Evolutionary conservation across 2,888 invertebrate species (phyloP).

Genomic region (Megaustenia siamemsis): DNA sequence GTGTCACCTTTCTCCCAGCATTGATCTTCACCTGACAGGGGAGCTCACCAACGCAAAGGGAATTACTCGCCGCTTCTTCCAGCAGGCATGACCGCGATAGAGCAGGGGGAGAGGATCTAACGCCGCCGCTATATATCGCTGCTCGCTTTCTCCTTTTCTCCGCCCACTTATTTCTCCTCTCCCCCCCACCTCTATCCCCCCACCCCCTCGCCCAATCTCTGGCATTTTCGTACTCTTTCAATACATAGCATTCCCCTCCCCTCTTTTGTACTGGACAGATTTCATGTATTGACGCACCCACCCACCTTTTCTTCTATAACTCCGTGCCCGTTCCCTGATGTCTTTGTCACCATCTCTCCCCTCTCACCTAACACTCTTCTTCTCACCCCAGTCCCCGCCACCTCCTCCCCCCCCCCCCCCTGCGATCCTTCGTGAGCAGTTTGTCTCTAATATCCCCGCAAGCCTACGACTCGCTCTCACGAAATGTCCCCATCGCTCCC

Average conservation of each 20-base stretch:
- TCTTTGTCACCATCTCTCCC: background rate
- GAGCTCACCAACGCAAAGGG: background rate
- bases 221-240: no score
- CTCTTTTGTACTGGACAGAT: no score
- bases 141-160: background rate
- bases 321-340: background rate
- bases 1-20: conserved; percentile 25
- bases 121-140: background rate
- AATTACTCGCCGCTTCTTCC: conserved; percentile 22
- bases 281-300: background rate
- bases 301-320: background rate
- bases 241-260: no score
- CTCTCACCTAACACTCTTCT: conserved; percentile 7
- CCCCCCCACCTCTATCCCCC: background rate
- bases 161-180: conserved; percentile 2
- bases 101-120: background rate
- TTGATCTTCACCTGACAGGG: conserved; percentile 24
- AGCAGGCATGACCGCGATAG: background rate
- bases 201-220: background rate
- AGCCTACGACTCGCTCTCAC: conserved; percentile 36
- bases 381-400: background rate
- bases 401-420: background rate
- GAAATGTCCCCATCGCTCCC: conserved; percentile 20
- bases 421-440: background rate
- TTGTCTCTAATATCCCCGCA: conserved; percentile 14